These are phyloP conservation scores for Paramisgurnus dabryanus DNA, from an alignment of 2,113 vertebrate species.

Conservation along the genomic window DNA sequence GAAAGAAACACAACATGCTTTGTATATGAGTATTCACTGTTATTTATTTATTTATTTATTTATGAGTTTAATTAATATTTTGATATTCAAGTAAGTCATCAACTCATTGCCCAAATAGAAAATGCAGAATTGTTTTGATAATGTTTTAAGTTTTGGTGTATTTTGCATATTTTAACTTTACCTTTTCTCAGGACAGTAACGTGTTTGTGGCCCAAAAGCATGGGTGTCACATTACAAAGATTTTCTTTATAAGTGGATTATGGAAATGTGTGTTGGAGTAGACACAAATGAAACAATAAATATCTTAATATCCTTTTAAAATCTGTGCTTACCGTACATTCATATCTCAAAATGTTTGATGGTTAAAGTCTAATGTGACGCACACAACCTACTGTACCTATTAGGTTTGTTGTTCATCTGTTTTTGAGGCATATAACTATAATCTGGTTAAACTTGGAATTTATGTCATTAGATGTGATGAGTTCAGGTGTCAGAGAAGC, in stretches of 20 bases:
- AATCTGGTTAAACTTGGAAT: slow-evolving; percentile 6
- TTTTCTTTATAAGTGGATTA: neutral
- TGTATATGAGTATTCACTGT: too few relatives aligned
- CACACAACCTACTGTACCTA: too few relatives aligned
- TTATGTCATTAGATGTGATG: slow-evolving; percentile 32
- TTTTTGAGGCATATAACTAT: neutral
- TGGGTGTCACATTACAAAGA: slow-evolving; percentile 13
- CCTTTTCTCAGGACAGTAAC: neutral
- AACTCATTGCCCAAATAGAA: neutral
- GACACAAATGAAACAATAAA: slow-evolving; percentile 10
- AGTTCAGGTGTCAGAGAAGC: slow-evolving; percentile 34
- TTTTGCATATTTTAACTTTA: neutral
- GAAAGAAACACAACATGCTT: too few relatives aligned
- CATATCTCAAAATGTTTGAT: too few relatives aligned
- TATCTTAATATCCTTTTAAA: neutral
- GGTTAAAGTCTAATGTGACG: too few relatives aligned
- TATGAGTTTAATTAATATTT: too few relatives aligned
- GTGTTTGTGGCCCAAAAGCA: neutral
- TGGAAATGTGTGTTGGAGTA: neutral
- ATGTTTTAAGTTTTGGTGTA: neutral
- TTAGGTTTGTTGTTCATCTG: neutral
- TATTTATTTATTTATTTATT: too few relatives aligned
- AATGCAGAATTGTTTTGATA: neutral
- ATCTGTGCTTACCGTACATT: neutral
- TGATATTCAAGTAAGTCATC: neutral